Conservation (phyloP, 1,140 invertebrate species). For the Myzus persicae region DNA sequence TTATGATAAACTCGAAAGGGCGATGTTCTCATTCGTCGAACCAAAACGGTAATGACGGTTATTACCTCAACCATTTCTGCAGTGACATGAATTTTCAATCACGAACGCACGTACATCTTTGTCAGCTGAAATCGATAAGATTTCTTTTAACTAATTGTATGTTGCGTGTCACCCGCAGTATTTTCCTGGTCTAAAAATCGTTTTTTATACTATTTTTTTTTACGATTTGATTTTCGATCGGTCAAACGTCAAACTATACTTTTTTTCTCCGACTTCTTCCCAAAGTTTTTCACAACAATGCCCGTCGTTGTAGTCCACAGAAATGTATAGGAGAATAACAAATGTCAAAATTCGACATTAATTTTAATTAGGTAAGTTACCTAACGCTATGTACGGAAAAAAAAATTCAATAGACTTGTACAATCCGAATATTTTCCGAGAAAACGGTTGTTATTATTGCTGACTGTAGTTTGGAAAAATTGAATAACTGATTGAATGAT, state of each 20-base stretch:
- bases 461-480: not conserved
- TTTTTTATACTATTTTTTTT: not conserved
- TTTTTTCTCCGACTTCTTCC: not conserved
- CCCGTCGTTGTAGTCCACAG: not conserved
- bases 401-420: not conserved
- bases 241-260: not conserved
- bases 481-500: not conserved
- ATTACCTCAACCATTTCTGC: conserved; percentile 1
- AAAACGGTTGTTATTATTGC: not conserved
- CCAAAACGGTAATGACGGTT: not conserved
- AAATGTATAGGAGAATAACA: not conserved
- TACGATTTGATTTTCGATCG: not conserved
- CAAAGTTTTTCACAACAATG: not conserved
- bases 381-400: not conserved
- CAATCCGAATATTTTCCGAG: not conserved
- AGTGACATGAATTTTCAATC: not conserved
- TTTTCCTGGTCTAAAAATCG: not conserved
- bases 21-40: not conserved
- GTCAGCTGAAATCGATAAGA: not conserved
- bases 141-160: conserved; percentile 11
- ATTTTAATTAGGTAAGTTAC: not conserved
- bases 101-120: not conserved
- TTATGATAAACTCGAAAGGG: not conserved
- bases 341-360: not conserved
- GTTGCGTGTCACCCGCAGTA: not conserved